These are phyloP conservation scores for Cheilosia variabilis DNA, from an alignment of 2,888 invertebrate genomes.

Conservation along the genomic window DNA sequence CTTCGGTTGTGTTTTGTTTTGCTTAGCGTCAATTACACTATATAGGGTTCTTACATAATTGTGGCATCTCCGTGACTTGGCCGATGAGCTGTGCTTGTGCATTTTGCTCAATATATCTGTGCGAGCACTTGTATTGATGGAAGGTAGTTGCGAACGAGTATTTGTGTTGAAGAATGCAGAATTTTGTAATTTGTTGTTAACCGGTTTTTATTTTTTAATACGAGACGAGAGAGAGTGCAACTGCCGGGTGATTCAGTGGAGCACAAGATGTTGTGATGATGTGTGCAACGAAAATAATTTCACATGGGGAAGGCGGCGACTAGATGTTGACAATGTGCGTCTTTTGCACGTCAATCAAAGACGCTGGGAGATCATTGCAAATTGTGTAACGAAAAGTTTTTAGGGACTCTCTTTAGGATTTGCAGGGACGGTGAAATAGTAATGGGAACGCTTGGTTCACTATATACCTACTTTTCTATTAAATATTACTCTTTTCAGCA, in stretches of 20 bases:
- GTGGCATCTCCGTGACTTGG: constrained; percentile 30
- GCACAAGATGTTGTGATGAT: background rate
- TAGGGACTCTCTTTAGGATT: too few species aligned
- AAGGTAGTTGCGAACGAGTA: background rate
- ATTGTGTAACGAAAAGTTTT: too few species aligned
- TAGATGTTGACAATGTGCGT: too few species aligned
- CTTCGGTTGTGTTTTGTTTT: constrained; percentile 17
- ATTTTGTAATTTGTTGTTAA: constrained; percentile 24
- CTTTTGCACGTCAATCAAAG: too few species aligned
- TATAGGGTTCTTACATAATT: constrained; percentile 59
- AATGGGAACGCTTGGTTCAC: too few species aligned
- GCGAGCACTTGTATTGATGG: background rate
- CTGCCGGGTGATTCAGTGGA: background rate
- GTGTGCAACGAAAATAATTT: background rate
- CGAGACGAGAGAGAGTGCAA: too few species aligned
- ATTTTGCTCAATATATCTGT: background rate
- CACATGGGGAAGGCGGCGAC: too few species aligned
- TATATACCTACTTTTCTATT: too few species aligned
- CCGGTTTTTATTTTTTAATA: background rate
- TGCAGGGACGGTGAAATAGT: too few species aligned
- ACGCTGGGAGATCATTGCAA: too few species aligned
- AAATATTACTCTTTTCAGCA: too few species aligned
- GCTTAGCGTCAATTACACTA: constrained; percentile 58
- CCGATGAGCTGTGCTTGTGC: constrained; percentile 8
- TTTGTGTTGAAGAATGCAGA: constrained; percentile 7